Evolutionary conservation across 1,140 invertebrate genomes (phyloP), one percentile per base, ranked within the genome.

Genomic region (Pseudomyrmex cubaensis): DNA sequence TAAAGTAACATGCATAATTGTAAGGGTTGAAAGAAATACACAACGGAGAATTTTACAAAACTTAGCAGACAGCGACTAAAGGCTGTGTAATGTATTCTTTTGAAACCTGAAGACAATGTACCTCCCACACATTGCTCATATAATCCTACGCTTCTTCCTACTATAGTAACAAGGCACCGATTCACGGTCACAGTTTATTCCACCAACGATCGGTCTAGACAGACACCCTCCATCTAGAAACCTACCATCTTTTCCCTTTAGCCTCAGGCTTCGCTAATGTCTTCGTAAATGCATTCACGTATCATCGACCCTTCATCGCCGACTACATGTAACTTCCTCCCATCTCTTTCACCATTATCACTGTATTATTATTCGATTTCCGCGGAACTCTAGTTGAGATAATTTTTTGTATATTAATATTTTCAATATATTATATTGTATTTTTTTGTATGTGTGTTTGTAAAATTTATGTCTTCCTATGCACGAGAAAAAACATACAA

Each of bases 201-300:
- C 73, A 72, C 78, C 86, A 87, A 78, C 82, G 82, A 87, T 87
- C 82, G 82, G 86, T 87, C 86, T 87, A 87, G 86, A 87, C 86
- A 80, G 85, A 87, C 82, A 87, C 86, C 85, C 85, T 87, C 72
- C 85, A 64, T 48, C 66, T 59, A 80, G 70, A 64, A 78, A 84
- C 86, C 67, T 78, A 78, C 86, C 69, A 84, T 66, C 82, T 87
- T 73, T 84, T 87, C 67, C 54, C 73, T 74, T 56, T 73, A 48
- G 66, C 54, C 66, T 57, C 66, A 44, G 64, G 76, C 76, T 70
- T 78, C 66, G n/a, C 5, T n/a, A 17, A 76, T 13, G 54, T 72
- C 76, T 72, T 72, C 54, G 20, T 59, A 54, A 22, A 59, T 72
- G 76, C 66, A 80, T 80, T 59, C 56, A 56, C 44, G 44, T 70